Base-by-base conservation (phyloP, 2,888 invertebrate genomes). In the Tribolium freemani region DNA sequence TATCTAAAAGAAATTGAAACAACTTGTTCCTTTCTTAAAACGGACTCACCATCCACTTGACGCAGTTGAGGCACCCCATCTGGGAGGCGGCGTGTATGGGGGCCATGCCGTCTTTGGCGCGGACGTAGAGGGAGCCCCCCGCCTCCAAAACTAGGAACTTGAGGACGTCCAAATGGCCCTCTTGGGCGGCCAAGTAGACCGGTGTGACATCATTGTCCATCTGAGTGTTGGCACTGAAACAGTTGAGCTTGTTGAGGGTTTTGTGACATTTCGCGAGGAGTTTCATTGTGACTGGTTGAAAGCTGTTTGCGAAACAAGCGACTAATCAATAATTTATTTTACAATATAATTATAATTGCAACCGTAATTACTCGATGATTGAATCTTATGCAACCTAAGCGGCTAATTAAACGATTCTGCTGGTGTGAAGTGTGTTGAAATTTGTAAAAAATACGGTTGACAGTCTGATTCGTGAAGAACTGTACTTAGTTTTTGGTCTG, bases 151-250 rank as follows among this genome's bases (percentile, higher is more conserved):
- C 95, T 82, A 96, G 88, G 87, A 94, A 95, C 86, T 94, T 93
- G 67, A 96, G 90, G 53, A 96, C 95, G 54, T 95, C 95, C 80
- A 95, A 88, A 85, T 96, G 95, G 0, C 96, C 96, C 83, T 95
- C 95, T 87, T 96, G 96, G 0, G 96, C 94, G 8, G 96, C 96
- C 82, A 96, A 88, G 87, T 96, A 96, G 38, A 95, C 94, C 53
- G 96, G 94, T 38, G 96, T 96, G 79, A 95, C 95, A 86, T 96
- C 96, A 87, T 95, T 96, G 88, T 95, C 95, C 94, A 96, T 95
- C 86, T 95, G 95, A 80, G 94, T 93, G 88, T 96, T 96, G 78
- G 96, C 95, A 88, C 95, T 94, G 89, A 13, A 70, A 70, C 46
- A 69, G 13, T 48, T 44, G n/a, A 68, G 46, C 5, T 26, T 26